Evolutionary conservation across 2,113 vertebrate genomes (phyloP), one percentile per base, ranked within the genome.

Genomic region (Poeciliopsis occidentalis): DNA sequence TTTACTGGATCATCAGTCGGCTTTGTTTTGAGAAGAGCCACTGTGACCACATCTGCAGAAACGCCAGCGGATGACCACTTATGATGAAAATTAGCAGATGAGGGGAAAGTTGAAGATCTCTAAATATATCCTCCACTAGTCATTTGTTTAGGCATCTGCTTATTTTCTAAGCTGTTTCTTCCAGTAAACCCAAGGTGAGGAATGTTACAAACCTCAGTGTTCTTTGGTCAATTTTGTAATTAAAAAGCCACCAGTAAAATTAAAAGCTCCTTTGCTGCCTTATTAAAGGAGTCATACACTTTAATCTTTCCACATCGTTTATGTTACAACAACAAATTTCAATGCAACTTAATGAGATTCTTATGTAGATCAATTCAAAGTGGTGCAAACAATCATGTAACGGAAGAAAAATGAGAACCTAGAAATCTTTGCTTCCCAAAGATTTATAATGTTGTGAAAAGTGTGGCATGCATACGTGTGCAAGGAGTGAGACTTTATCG

Each of bases 1-100:
- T 76, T 64, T 41, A 27, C 70, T 47, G 44, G 47, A 65, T 78
- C 31, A 62, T 61, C 65, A 64, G 65, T n/a, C n/a, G 6, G 60
- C 24, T 65, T 69, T 67, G 24, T 73, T 83, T 64, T 15, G 34
- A 64, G 54, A 68, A 69, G 15, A 39, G 54, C 4, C 66, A 37
- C 70, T 26, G 32, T 1, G 51, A 62, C 4, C 67, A 60, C 57
- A 75, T 79, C 60, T 69, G 54, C 26, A 61, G 30, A 60, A 66
- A 22, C 11, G 60, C 31, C 54, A 29, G 39, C 57, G 57, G 13
- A 60, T 31, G 41, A 69, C 13, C 32, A 29, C 30, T 34, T 7
- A 4, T 11, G 29, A 60, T 7, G 26, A 71, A 82, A 82, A 67
- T 37, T 30, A 34, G 32, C 24, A 63, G 34, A 37, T n/a, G 44